Evolutionary conservation across 2,113 vertebrate species (phyloP).

Genomic region (Lophius piscatorius): DNA sequence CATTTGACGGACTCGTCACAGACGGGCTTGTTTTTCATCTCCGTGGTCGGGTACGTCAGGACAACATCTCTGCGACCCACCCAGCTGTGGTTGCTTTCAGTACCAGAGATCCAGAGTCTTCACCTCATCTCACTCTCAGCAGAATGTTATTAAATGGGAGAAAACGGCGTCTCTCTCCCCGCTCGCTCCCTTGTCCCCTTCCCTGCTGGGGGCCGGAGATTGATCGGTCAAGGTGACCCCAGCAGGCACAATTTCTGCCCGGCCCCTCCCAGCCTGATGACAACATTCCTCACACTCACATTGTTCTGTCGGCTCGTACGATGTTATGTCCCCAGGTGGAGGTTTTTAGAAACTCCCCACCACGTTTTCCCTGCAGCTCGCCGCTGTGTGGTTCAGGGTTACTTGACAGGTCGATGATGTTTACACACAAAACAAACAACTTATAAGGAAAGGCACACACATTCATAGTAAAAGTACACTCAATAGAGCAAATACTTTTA

Average conservation of each 20-base stretch:
- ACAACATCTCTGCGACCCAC: conserved; percentile 1
- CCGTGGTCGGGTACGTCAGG: neutral
- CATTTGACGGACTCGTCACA: conserved; percentile 9
- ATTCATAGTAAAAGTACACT: too few relatives aligned
- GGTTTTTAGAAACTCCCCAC: conserved; percentile 5
- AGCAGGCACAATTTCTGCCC: conserved; percentile 4
- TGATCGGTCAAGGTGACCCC: conserved; percentile 61
- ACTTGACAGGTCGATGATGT: neutral
- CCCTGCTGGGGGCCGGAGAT: conserved; percentile 36
- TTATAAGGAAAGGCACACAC: too few relatives aligned
- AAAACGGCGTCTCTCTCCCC: neutral
- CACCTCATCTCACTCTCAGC: conserved; percentile 29
- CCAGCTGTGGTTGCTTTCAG: conserved; percentile 10
- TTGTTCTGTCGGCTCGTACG: conserved; percentile 2
- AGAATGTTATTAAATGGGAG: conserved; percentile 25
- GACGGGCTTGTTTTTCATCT: conserved; percentile 14
- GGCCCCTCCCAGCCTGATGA: neutral
- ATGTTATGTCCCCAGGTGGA: neutral
- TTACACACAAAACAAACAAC: too few relatives aligned
- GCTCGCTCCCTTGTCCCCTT: neutral
- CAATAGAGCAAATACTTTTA: too few relatives aligned
- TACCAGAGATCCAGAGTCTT: conserved; percentile 31
- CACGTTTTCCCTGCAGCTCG: neutral
- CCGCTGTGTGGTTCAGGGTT: neutral
- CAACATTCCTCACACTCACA: conserved; percentile 27